A percentile compares a stretch with the other conserved stretches of the same genome.
These are phyloP conservation scores for Philonicus albiceps DNA, from an alignment of 2,888 invertebrate genomes.

Conservation along the genomic window DNA sequence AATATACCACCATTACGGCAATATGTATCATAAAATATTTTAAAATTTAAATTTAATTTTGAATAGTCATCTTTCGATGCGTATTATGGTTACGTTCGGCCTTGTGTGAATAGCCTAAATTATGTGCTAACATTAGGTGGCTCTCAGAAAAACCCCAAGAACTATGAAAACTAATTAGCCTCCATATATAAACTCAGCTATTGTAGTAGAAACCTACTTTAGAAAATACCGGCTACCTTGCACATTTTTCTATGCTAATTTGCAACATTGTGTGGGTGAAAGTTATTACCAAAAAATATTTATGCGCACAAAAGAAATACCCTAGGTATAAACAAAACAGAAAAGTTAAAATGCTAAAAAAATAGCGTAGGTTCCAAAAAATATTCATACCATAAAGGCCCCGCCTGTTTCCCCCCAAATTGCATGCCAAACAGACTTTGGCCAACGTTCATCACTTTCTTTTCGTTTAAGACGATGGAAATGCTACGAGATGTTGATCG, in stretches of 20 bases:
- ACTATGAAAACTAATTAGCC: background rate
- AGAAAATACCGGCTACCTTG: background rate
- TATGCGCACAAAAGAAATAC: background rate
- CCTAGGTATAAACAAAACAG: background rate
- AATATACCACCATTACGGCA: too few relatives aligned
- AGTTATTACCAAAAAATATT: background rate
- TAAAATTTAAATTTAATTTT: background rate
- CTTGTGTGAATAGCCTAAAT: background rate
- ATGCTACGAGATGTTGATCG: background rate
- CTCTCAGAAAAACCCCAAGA: background rate
- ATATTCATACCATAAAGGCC: background rate
- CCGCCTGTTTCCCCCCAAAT: background rate
- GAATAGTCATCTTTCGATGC: background rate
- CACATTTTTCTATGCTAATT: background rate
- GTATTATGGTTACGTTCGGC: background rate
- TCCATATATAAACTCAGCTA: background rate
- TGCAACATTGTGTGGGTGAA: background rate
- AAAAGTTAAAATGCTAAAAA: background rate
- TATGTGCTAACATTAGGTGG: background rate
- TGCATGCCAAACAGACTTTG: background rate
- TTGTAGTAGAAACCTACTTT: background rate
- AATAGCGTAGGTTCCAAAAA: background rate
- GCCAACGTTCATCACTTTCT: background rate
- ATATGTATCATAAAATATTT: background rate
- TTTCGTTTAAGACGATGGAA: background rate